These are phyloP conservation scores for Drosophila ficusphila DNA, from an alignment of 1,140 invertebrate genomes.

Conservation along the genomic window DNA sequence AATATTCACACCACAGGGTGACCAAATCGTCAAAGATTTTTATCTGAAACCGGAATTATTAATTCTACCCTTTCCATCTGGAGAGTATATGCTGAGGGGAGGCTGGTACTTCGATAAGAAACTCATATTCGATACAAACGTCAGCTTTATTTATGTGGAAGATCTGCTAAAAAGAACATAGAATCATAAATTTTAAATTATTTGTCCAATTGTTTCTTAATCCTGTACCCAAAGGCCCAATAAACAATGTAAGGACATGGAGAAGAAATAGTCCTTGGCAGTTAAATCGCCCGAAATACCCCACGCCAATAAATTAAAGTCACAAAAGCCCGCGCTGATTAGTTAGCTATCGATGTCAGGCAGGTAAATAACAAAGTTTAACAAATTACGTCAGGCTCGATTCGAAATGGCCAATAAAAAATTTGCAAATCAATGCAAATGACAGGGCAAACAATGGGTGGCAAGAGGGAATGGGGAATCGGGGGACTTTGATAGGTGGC, in stretches of 20 bases:
- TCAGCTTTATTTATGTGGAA: not conserved
- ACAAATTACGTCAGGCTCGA: conserved; percentile 63
- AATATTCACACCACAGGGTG: not conserved
- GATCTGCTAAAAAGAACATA: not conserved
- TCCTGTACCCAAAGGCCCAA: not conserved
- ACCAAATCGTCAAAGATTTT: conserved; percentile 1
- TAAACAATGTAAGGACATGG: too few relatives aligned
- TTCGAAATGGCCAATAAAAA: conserved; percentile 44
- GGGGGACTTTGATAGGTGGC: conserved; percentile 1
- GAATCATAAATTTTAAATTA: too few relatives aligned
- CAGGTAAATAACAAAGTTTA: conserved; percentile 71
- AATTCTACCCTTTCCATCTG: conserved; percentile 1
- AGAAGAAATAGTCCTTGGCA: conserved; percentile 37
- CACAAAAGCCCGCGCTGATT: conserved; percentile 54
- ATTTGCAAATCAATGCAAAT: conserved; percentile 79
- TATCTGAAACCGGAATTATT: not conserved
- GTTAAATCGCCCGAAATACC: not conserved
- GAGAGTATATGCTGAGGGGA: conserved; percentile 8
- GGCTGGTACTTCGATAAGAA: not conserved
- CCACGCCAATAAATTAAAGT: conserved; percentile 39
- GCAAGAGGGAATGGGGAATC: not conserved
- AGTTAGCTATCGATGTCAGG: conserved; percentile 54
- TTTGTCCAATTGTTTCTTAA: too few relatives aligned
- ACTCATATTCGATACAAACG: conserved; percentile 2
- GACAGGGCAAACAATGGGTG: conserved; percentile 42